Base-by-base conservation (phyloP, 2,888 invertebrate species). In the Eupithecia insigniata region DNA sequence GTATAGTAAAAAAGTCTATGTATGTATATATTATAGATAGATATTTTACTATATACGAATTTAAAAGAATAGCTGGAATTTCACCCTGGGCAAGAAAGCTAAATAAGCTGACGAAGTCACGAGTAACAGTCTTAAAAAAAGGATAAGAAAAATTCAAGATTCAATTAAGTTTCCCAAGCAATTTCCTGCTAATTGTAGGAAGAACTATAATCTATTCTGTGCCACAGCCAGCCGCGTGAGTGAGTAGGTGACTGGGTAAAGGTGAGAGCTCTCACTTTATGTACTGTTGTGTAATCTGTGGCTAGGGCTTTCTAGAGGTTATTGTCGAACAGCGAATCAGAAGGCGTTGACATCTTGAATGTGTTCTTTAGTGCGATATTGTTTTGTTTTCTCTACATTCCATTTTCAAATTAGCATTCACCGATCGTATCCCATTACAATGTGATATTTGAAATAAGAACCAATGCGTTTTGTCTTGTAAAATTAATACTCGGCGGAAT, bases 161-260 rank as follows among this genome's bases (percentile, higher is more conserved):
- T 32, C 61, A 30, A 62, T 62, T 32, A 30, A 32, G 28, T 62
- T 62, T 62, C 61, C 61, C 61, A 62, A 14, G 65, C 74, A 72
- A 67, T 73, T 67, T 43, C 34, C 58, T 51, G 65, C 66, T 66
- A 61, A 74, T 73, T 68, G 73, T 76, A n/a, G 3, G 12, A 51
- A 26, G 51, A 12, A 12, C 55, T 51, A n/a, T 51, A 26, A 55
- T 55, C 4, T 55, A 55, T 26, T 55, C 55, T 26, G 55, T 55
- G 55, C 22, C 55, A 26, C 55, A 22, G 55, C 26, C 4, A 22
- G 61, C 34, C 61, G 70, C 73, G 82, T 80, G 79, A 84, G 81
- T 79, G 82, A 85, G 75, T 84, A 83, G 84, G 83, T 87, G 86
- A 86, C 82, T 87, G 79, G 87, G 87, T 85, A 83, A 87, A 87